A percentile compares a stretch with the other conserved stretches of the same genome.
phyloP scores from a whole-genome alignment of 2,113 vertebrate genomes.

The Odocoileus virginianus region DNA sequence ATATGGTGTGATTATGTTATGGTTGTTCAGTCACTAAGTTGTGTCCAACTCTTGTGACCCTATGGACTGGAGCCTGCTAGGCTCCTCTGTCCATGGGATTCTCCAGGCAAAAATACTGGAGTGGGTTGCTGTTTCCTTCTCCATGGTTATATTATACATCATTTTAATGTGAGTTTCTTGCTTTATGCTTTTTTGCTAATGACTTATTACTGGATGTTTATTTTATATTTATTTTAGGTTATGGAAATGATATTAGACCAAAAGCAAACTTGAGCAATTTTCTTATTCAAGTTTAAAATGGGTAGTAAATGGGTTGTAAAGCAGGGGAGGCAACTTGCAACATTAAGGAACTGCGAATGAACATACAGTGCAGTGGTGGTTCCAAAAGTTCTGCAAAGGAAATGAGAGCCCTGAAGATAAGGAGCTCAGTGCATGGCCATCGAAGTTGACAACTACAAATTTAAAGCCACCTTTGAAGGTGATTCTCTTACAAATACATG shows the following conservation, averaged over 20 bases:
- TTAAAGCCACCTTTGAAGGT: neutral
- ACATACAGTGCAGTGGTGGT: neutral
- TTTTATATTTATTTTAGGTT: neutral
- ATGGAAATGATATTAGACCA: neutral
- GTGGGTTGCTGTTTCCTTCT: neutral
- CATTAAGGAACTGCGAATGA: neutral
- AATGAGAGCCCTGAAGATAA: neutral
- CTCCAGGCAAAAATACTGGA: neutral
- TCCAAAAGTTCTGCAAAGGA: neutral
- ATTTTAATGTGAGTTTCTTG: neutral
- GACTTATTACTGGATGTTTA: neutral
- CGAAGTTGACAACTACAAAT: neutral
- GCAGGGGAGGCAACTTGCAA: neutral
- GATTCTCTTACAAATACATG: neutral
- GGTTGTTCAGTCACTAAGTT: neutral
- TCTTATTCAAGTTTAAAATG: neutral
- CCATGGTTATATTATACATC: neutral
- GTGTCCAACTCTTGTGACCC: neutral
- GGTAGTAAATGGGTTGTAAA: neutral
- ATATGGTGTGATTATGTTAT: neutral
- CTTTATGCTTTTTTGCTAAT: neutral
- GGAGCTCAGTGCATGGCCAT: neutral
- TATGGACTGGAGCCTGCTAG: neutral
- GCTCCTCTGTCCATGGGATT: neutral
- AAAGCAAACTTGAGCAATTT: neutral